A percentile compares a stretch with the other conserved stretches of the same genome.
phyloP scores from a whole-genome alignment of 2,888 invertebrate genomes.

The Temnothorax rugatulus region DNA sequence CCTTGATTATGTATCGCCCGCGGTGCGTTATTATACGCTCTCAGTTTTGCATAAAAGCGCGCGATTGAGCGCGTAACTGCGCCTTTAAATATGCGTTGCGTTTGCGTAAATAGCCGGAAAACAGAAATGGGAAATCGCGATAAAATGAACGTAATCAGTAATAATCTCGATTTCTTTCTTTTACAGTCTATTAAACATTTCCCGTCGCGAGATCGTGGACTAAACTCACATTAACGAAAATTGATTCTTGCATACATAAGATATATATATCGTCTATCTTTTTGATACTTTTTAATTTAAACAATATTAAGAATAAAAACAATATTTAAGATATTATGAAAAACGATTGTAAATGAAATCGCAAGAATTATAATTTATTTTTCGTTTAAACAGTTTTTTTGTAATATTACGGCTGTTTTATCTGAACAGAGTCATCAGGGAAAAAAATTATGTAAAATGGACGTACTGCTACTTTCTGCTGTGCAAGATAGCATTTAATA shows the following conservation, averaged over 20 bases:
- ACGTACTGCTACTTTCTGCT: background rate
- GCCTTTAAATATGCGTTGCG: conserved; percentile 60
- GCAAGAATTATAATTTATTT: background rate
- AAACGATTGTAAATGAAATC: background rate
- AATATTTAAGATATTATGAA: background rate
- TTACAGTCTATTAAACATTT: background rate
- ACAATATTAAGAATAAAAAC: too few species aligned
- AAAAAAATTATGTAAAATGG: background rate
- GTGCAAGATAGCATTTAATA: background rate
- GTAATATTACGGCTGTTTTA: background rate
- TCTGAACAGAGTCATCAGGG: background rate
- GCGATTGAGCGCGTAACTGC: conserved; percentile 64
- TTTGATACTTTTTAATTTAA: background rate
- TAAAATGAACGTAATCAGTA: conserved; percentile 30
- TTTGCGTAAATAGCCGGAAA: conserved; percentile 48
- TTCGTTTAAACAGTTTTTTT: background rate
- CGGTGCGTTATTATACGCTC: conserved; percentile 75
- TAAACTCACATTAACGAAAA: background rate
- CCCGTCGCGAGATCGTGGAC: background rate
- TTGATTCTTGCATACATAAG: background rate
- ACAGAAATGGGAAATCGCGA: conserved; percentile 54
- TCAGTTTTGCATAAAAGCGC: conserved; percentile 67
- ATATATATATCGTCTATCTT: background rate
- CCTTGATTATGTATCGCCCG: conserved; percentile 78
- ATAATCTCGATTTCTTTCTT: conserved; percentile 1